A percentile compares a stretch with the other conserved stretches of the same genome.
Conservation (phyloP, 2,888 invertebrate genomes). For the Pseudococcus viburni region DNA sequence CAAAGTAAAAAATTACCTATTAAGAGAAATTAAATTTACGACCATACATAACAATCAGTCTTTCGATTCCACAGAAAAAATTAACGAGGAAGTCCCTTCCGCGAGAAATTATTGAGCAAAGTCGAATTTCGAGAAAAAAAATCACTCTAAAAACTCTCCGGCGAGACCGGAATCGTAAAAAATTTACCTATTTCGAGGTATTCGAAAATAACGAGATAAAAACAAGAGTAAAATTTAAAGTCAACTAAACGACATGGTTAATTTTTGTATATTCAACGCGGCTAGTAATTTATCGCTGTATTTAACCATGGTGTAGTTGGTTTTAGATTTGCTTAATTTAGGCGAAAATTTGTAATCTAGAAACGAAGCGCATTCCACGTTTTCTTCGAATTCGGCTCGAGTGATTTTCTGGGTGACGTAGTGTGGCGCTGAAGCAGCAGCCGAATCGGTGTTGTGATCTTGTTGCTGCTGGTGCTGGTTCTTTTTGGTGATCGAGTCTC, state of each 20-base stretch:
- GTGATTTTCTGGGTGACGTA: constrained; percentile 51
- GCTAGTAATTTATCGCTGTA: constrained; percentile 57
- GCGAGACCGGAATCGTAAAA: background rate
- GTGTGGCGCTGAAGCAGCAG: background rate
- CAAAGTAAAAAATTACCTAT: background rate
- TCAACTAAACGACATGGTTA: constrained; percentile 63
- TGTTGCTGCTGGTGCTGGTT: constrained; percentile 8
- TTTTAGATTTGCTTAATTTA: constrained; percentile 22
- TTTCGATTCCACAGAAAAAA: constrained; percentile 1
- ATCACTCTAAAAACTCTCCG: background rate
- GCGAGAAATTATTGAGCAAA: constrained; percentile 35
- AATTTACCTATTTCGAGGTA: background rate
- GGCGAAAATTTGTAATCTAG: constrained; percentile 52
- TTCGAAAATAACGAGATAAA: background rate
- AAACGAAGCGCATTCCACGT: constrained; percentile 44
- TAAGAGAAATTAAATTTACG: background rate
- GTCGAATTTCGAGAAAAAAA: background rate
- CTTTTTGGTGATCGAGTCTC: constrained; percentile 57
- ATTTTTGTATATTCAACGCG: constrained; percentile 46
- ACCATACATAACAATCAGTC: constrained; percentile 20
- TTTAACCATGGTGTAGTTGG: constrained; percentile 38
- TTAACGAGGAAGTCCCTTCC: background rate
- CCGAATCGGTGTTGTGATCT: background rate
- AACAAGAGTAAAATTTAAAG: background rate
- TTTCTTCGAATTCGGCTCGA: constrained; percentile 58